Evolutionary conservation across 2,113 vertebrate species (phyloP).

Genomic region (Thamnaconus septentrionalis): DNA sequence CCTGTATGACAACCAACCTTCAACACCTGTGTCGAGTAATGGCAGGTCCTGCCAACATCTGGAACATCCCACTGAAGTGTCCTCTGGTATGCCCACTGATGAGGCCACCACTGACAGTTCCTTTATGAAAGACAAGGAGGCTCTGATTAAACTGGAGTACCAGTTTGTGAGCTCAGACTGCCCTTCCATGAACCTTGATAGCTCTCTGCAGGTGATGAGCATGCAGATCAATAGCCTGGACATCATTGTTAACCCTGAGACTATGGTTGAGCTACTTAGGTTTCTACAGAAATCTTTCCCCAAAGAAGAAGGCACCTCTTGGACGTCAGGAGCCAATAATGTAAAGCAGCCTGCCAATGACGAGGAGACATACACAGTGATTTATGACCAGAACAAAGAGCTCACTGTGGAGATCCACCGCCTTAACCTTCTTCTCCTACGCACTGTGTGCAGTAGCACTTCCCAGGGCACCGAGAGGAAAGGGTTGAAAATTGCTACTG

Average conservation of each 20-base stretch:
- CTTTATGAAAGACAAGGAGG: constrained; percentile 84
- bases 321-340: constrained; percentile 71
- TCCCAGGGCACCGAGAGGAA: constrained; percentile 84
- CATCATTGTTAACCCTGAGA: constrained; percentile 97
- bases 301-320: constrained; percentile 82
- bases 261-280: constrained; percentile 93
- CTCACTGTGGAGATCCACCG: constrained; percentile 94
- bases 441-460: constrained; percentile 81
- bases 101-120: constrained; percentile 54
- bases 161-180: constrained; percentile 98
- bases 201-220: constrained; percentile 90
- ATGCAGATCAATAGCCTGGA: constrained; percentile 96
- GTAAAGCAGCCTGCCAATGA: constrained; percentile 66
- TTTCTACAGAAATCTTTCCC: constrained; percentile 98
- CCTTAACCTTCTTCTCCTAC: constrained; percentile 89
- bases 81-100: constrained; percentile 46
- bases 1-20: constrained; percentile 86
- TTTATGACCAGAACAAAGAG: constrained; percentile 90
- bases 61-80: constrained; percentile 24
- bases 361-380: constrained; percentile 81
- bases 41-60: constrained; percentile 49
- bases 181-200: constrained; percentile 93
- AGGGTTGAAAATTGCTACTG: constrained; percentile 94
- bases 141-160: constrained; percentile 93
- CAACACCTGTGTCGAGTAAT: constrained; percentile 80